Evolutionary conservation across 2,888 invertebrate species (phyloP).

Genomic region (Halictus ligatus): DNA sequence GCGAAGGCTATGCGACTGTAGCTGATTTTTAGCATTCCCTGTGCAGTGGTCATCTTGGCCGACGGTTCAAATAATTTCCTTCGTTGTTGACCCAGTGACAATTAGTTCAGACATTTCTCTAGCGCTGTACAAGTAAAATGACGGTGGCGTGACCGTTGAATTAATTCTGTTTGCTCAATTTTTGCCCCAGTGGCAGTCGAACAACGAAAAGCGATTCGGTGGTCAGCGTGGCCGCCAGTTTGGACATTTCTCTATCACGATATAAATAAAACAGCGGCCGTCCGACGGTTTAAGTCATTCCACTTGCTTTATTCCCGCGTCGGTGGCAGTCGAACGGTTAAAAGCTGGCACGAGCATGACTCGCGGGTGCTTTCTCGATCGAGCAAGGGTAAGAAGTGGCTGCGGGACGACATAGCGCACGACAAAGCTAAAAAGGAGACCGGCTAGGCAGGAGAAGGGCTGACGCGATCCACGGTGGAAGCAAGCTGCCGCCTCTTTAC

Average conservation of each 20-base stretch:
- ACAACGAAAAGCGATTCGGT: not conserved
- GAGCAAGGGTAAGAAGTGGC: slow-evolving; percentile 34
- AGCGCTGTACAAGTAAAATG: too few species aligned
- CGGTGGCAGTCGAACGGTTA: not conserved
- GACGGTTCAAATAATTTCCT: too few species aligned
- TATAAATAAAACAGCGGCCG: not conserved
- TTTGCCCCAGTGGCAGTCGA: not conserved
- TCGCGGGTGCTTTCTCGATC: slow-evolving; percentile 26
- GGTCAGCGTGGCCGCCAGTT: not conserved
- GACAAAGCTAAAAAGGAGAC: slow-evolving; percentile 57
- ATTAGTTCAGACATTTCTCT: too few species aligned
- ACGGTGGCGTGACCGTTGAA: too few species aligned
- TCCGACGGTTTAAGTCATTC: not conserved
- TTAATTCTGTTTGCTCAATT: not conserved
- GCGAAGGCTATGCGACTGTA: not conserved
- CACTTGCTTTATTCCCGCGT: not conserved
- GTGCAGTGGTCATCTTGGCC: not conserved
- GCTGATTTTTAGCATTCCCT: not conserved
- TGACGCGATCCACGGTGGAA: slow-evolving; percentile 57
- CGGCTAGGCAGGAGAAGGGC: slow-evolving; percentile 47
- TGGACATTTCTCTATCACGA: not conserved
- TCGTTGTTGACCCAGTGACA: too few species aligned
- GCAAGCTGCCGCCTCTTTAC: slow-evolving; percentile 47
- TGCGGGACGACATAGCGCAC: slow-evolving; percentile 30
- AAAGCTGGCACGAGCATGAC: slow-evolving; percentile 8